These are phyloP conservation scores for Xanthia togata DNA, from an alignment of 2,888 invertebrate species.

Conservation along the genomic window DNA sequence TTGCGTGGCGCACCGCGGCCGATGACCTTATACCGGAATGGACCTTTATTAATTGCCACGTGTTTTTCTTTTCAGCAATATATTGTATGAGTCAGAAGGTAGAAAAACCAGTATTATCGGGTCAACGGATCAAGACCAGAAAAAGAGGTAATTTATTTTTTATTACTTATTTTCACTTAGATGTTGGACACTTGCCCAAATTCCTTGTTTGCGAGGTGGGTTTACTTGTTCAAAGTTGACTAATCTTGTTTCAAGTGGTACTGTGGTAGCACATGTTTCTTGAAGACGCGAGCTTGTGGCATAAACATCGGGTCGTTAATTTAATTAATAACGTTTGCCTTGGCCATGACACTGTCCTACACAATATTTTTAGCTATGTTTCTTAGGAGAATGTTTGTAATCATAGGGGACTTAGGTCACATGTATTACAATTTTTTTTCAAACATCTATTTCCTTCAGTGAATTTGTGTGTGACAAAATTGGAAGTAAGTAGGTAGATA, in stretches of 20 bases:
- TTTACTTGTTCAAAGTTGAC: constrained; percentile 36
- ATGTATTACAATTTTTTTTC: constrained; percentile 11
- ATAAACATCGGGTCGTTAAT: constrained; percentile 62
- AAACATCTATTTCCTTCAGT: not conserved
- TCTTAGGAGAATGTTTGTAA: constrained; percentile 37
- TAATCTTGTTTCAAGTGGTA: constrained; percentile 19
- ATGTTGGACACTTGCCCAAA: constrained; percentile 54
- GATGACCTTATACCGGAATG: constrained; percentile 84
- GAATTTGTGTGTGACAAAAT: not conserved
- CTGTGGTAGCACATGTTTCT: constrained; percentile 46
- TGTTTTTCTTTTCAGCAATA: constrained; percentile 92
- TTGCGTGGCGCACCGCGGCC: constrained; percentile 76
- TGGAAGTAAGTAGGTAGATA: constrained; percentile 12
- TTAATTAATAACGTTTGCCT: constrained; percentile 64
- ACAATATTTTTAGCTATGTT: constrained; percentile 35
- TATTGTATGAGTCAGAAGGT: constrained; percentile 99
- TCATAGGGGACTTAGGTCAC: constrained; percentile 59
- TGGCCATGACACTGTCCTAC: constrained; percentile 67
- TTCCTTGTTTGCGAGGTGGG: constrained; percentile 40
- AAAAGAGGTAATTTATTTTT: constrained; percentile 96
- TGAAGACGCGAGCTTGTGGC: constrained; percentile 34
- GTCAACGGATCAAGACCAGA: constrained; percentile 99
- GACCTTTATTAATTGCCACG: constrained; percentile 85
- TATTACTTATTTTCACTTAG: constrained; percentile 58
- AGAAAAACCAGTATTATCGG: constrained; percentile 99